Evolutionary conservation across 2,797 vertebrate genomes (phyloP).

Genomic region (Xerus rutilus): DNA sequence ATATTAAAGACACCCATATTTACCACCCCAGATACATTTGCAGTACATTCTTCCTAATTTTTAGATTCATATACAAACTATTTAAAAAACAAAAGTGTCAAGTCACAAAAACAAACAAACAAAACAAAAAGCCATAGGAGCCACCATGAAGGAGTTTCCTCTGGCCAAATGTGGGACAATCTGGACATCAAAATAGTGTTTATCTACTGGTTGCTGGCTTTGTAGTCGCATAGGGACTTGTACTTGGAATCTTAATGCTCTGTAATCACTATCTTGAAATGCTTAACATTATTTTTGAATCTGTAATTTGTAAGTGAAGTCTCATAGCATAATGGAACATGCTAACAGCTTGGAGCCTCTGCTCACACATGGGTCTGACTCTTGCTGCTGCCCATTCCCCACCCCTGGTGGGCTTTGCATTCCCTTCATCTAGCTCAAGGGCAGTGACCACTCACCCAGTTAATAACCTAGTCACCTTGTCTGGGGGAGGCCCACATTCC

Average conservation of each 20-base stretch:
- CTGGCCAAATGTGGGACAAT: too few relatives aligned
- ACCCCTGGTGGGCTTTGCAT: neutral
- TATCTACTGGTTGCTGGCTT: too few relatives aligned
- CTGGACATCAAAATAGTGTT: too few relatives aligned
- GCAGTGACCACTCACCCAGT: neutral
- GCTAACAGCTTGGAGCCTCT: neutral
- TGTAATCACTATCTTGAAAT: too few relatives aligned
- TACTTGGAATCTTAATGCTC: too few relatives aligned
- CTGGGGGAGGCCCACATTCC: neutral
- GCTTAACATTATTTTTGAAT: too few relatives aligned
- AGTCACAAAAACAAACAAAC: neutral
- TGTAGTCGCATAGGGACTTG: too few relatives aligned
- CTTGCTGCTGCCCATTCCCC: neutral
- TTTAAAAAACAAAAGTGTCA: neutral
- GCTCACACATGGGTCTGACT: neutral
- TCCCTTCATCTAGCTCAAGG: neutral
- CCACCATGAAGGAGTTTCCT: too few relatives aligned
- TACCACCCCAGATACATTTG: neutral
- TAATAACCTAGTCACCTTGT: neutral
- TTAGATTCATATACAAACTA: neutral
- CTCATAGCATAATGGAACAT: too few relatives aligned
- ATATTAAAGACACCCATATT: neutral
- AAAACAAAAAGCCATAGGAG: too few relatives aligned
- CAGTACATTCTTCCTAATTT: neutral
- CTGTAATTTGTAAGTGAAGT: too few relatives aligned